phyloP scores from a whole-genome alignment of 2,797 vertebrate genomes.

The Leptoclinus maculatus region DNA sequence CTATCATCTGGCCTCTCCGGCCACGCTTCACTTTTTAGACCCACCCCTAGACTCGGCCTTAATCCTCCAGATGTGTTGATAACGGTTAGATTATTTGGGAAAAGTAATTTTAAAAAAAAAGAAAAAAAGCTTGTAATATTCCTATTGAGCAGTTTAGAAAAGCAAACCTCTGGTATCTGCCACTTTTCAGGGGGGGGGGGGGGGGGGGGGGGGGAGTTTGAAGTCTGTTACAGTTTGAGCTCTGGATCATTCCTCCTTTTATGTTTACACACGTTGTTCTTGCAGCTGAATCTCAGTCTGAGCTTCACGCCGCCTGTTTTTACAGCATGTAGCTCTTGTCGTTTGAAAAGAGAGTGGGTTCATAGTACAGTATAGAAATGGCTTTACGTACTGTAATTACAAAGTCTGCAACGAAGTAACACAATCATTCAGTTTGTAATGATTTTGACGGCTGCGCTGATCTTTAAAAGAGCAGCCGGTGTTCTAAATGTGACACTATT shows the following conservation, averaged over 20 bases:
- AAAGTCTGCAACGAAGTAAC: constrained; percentile 29
- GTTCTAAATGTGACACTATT: constrained; percentile 26
- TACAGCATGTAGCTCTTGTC: constrained; percentile 14
- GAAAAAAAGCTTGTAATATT: background rate
- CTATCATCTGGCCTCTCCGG: constrained; percentile 18
- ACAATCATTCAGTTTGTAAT: constrained; percentile 18
- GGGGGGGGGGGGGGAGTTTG: constrained; percentile 33
- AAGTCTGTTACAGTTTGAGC: constrained; percentile 24
- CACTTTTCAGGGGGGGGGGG: constrained; percentile 18
- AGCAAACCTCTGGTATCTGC: constrained; percentile 6
- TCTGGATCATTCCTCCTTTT: constrained; percentile 24
- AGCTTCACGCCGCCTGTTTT: constrained; percentile 13
- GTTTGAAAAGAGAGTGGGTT: constrained; percentile 10
- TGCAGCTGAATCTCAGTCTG: constrained; percentile 13
- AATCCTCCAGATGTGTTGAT: constrained; percentile 34
- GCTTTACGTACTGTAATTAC: constrained; percentile 29
- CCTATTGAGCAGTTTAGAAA: background rate
- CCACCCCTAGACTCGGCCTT: constrained; percentile 32
- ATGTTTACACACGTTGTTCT: constrained; percentile 41
- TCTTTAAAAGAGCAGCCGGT: constrained; percentile 16
- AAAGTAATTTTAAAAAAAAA: background rate
- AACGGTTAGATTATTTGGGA: background rate
- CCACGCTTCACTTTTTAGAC: constrained; percentile 23
- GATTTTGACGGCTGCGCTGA: constrained; percentile 14
- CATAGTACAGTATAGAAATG: constrained; percentile 35